Percentiles rank a stretch among this genome's conserved stretches.
These are phyloP conservation scores for Aurelia aurita DNA, from an alignment of 30 jellyfish, hydroid and myxozoan species.

Conservation along the genomic window DNA sequence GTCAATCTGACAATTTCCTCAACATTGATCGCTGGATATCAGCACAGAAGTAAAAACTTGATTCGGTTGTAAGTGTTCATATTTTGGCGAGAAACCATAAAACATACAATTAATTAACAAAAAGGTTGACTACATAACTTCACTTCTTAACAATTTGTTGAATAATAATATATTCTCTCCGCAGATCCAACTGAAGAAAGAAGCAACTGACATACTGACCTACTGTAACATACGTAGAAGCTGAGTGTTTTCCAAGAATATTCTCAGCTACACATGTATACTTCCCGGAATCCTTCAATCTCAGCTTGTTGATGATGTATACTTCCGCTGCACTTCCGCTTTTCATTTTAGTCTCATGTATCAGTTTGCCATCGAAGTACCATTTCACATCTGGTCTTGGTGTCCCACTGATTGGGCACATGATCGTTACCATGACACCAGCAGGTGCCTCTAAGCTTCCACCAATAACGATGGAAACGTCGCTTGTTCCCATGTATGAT, in stretches of 20 bases:
- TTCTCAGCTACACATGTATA: slow-evolving; percentile 81
- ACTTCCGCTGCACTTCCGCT: slow-evolving; percentile 53
- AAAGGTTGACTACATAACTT: too few relatives aligned
- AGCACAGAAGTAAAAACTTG: too few relatives aligned
- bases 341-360: slow-evolving; percentile 31
- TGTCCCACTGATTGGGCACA: slow-evolving; percentile 77
- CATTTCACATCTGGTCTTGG: slow-evolving; percentile 85
- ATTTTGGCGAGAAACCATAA: too few relatives aligned
- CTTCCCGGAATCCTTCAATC: slow-evolving; percentile 61
- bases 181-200: too few relatives aligned
- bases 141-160: too few relatives aligned
- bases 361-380: slow-evolving; percentile 57
- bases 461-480: slow-evolving; percentile 67
- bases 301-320: slow-evolving; percentile 47
- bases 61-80: too few relatives aligned
- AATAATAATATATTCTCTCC: too few relatives aligned
- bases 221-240: slow-evolving; percentile 43
- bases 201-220: slow-evolving; percentile 37
- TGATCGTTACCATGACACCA: slow-evolving; percentile 58
- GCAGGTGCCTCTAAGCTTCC: slow-evolving; percentile 72
- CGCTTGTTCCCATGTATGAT: slow-evolving; percentile 40
- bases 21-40: too few relatives aligned
- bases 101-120: too few relatives aligned
- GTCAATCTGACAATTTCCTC: too few relatives aligned
- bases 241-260: slow-evolving; percentile 56